These are phyloP conservation scores for Simalia tracyae DNA, from an alignment of 2,797 vertebrate species.

Conservation along the genomic window DNA sequence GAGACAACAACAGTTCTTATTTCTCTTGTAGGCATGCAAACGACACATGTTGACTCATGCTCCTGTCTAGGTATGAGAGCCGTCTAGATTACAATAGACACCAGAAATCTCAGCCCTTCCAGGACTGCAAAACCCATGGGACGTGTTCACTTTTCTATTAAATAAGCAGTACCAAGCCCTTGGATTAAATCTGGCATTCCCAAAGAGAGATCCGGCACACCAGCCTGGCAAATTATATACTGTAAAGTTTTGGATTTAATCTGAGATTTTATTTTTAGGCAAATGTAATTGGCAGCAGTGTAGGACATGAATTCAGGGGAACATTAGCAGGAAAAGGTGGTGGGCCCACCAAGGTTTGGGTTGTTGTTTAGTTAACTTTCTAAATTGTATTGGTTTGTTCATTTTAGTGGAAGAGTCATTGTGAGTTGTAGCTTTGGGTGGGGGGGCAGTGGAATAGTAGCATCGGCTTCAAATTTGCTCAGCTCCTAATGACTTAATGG, in stretches of 20 bases:
- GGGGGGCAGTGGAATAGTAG: not conserved
- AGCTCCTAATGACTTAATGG: not conserved
- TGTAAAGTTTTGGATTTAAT: slow-evolving; percentile 21
- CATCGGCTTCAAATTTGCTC: not conserved
- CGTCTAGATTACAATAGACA: not conserved
- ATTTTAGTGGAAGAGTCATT: not conserved
- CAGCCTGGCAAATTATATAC: not conserved
- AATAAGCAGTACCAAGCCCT: not conserved
- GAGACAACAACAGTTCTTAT: no score
- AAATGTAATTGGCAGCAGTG: slow-evolving; percentile 12
- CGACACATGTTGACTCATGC: no score
- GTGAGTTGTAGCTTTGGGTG: no score
- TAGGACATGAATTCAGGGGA: slow-evolving; percentile 35
- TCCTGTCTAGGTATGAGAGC: no score
- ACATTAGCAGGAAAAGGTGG: slow-evolving; percentile 26
- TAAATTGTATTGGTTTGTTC: not conserved
- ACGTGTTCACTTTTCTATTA: not conserved
- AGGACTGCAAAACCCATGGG: not conserved
- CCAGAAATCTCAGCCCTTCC: not conserved
- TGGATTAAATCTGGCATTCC: slow-evolving; percentile 8
- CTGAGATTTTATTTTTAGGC: slow-evolving; percentile 50
- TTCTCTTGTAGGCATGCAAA: no score
- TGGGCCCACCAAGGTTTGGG: not conserved
- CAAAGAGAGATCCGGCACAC: not conserved
- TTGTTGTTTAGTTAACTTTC: not conserved